A percentile compares a stretch with the other conserved stretches of the same genome.
These are phyloP conservation scores for Hydrocynus forskahlii DNA, from an alignment of 2,797 vertebrate species.

Conservation along the genomic window DNA sequence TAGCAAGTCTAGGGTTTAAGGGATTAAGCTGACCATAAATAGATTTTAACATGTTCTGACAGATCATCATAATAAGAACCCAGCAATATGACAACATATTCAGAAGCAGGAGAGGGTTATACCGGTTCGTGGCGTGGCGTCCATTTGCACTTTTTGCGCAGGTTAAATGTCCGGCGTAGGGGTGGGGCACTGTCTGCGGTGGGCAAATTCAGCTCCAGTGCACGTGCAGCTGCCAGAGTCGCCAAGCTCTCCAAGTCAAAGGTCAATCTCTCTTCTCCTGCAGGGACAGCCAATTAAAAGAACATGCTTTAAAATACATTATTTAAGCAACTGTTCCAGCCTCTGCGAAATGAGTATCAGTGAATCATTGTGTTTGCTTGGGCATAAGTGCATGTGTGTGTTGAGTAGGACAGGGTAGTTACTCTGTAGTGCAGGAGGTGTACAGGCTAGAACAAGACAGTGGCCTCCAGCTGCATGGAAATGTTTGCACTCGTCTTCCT, in stretches of 20 bases:
- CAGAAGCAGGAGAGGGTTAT: constrained; percentile 63
- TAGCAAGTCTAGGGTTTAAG: not conserved
- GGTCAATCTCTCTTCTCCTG: constrained; percentile 84
- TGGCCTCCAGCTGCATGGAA: constrained; percentile 30
- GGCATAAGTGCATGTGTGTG: not conserved
- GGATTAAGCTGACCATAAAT: not conserved
- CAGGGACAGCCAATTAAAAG: constrained; percentile 17
- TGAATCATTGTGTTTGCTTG: not conserved
- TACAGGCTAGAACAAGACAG: constrained; percentile 28
- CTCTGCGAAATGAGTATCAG: not conserved
- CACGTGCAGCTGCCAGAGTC: constrained; percentile 89
- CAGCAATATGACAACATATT: not conserved
- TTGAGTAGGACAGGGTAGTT: constrained; percentile 4
- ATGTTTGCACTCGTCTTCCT: constrained; percentile 24
- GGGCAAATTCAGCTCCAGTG: constrained; percentile 82
- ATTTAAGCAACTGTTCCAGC: not conserved
- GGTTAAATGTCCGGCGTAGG: constrained; percentile 83
- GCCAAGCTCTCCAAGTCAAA: constrained; percentile 93
- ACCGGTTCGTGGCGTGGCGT: constrained; percentile 91
- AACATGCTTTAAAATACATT: constrained; percentile 12
- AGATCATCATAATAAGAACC: not conserved
- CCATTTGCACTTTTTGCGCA: constrained; percentile 92
- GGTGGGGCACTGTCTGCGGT: constrained; percentile 58
- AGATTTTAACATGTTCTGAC: not conserved
- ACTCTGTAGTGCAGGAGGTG: constrained; percentile 1